Base-by-base conservation (phyloP, 2,888 invertebrate species). In the Endomychus coccineus region DNA sequence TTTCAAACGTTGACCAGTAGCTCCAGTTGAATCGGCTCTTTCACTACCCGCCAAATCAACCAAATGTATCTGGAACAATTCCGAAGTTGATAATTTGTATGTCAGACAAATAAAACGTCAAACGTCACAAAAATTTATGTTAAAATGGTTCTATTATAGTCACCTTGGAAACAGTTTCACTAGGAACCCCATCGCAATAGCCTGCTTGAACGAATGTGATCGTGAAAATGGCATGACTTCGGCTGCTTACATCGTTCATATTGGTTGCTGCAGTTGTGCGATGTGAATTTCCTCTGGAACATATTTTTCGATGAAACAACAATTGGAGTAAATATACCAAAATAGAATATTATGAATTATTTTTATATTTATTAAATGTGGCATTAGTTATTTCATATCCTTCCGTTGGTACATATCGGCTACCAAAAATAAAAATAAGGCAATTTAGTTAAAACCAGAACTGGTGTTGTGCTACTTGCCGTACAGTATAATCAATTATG, bases 1-100 rank as follows among this genome's bases (percentile, higher is more conserved):
- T 64, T 87, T 89, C 45, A 94, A 68, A 13, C 92, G 74, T 65
- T 89, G 84, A 0, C 92, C 92, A 5, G 89, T 90, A 11, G 92
- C 90, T 23, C 90, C 91, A 1, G 90, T 86, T 9, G 88, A 80
- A 67, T 88, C 86, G 0, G 89, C 89, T 25, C 89, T 74, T 64
- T 90, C 90, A 59, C 89, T 89, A 61, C 90, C 90, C 36, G 90
- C 90, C 58, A 90, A 71, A 67, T 90, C 90, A 25, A 90, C 90
- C 33, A 90, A 73, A 62, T 89, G 88, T 49, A 90, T 69, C 66
- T 66, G 36, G 27, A 49, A 44, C 17, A 10, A 10, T 25, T 7
- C 10, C 10, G 5, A 5, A 25, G 25, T 25, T 9, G 21, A 19
- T 7, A 25, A 25, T 25, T 5, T 25, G 10, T 10, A 25, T 19